A percentile compares a stretch with the other conserved stretches of the same genome.
These are phyloP conservation scores for Myotis lucifugus DNA, from an alignment of 2,113 vertebrate species.

Conservation along the genomic window DNA sequence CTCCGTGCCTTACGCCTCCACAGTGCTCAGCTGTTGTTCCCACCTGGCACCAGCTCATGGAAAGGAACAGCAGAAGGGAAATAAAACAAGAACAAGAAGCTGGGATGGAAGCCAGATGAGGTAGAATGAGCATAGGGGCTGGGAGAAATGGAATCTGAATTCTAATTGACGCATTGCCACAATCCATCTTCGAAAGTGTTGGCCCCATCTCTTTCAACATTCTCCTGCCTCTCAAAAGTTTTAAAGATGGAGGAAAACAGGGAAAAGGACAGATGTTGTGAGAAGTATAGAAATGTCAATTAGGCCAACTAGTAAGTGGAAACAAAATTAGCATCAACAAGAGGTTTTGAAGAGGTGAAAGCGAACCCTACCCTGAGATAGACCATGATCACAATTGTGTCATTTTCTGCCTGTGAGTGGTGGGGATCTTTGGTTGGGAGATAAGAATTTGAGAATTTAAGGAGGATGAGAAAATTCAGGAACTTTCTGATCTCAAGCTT, in stretches of 20 bases:
- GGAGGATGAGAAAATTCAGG: not conserved
- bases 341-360: not conserved
- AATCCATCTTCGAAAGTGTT: not conserved
- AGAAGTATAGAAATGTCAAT: not conserved
- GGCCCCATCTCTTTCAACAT: not conserved
- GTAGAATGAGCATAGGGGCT: not conserved
- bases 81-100: slow-evolving; percentile 39
- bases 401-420: not conserved
- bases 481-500: not conserved
- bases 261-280: not conserved
- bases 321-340: not conserved
- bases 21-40: slow-evolving; percentile 52
- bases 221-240: not conserved
- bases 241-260: not conserved
- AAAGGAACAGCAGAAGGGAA: slow-evolving; percentile 57
- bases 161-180: not conserved
- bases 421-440: not conserved
- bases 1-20: slow-evolving; percentile 6
- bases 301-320: not conserved
- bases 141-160: not conserved
- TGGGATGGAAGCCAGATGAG: slow-evolving; percentile 16
- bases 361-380: not conserved
- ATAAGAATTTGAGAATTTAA: not conserved
- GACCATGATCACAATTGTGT: not conserved
- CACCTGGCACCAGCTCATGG: slow-evolving; percentile 55